Evolutionary conservation across 2,888 invertebrate species (phyloP).

Genomic region (Coecobrya sp.): DNA sequence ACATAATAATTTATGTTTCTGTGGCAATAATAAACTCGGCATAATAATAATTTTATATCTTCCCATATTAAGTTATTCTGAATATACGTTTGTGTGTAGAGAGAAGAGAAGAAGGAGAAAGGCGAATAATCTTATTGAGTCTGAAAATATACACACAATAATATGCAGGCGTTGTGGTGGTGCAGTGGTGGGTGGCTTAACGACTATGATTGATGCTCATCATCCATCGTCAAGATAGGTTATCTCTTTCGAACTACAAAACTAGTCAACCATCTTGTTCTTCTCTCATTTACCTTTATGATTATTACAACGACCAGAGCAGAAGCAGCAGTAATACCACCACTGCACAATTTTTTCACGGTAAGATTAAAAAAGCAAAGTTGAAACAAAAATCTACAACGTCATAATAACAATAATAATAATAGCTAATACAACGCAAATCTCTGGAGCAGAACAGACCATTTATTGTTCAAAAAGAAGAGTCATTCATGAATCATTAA

Average conservation of each 20-base stretch:
- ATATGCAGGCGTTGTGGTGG: neutral
- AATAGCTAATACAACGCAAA: neutral
- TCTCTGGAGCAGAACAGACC: constrained; percentile 68
- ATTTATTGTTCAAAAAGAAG: neutral
- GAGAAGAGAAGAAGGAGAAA: constrained; percentile 38
- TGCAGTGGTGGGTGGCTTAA: neutral
- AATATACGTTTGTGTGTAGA: no score
- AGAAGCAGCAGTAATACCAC: neutral
- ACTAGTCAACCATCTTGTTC: constrained; percentile 72
- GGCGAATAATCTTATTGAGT: neutral
- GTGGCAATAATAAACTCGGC: no score
- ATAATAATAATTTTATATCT: no score
- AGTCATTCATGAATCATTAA: no score
- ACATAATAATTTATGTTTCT: no score
- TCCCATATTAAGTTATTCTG: no score
- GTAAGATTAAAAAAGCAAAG: neutral
- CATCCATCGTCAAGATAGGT: neutral
- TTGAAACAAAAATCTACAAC: constrained; percentile 38
- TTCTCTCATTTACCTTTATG: constrained; percentile 42
- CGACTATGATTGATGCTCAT: neutral
- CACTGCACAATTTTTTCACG: neutral
- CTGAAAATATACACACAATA: no score
- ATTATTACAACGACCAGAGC: neutral
- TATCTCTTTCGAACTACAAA: constrained; percentile 75
- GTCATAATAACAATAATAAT: neutral